Conservation (phyloP, 2,113 vertebrate species). For the Cynocephalus volans region DNA sequence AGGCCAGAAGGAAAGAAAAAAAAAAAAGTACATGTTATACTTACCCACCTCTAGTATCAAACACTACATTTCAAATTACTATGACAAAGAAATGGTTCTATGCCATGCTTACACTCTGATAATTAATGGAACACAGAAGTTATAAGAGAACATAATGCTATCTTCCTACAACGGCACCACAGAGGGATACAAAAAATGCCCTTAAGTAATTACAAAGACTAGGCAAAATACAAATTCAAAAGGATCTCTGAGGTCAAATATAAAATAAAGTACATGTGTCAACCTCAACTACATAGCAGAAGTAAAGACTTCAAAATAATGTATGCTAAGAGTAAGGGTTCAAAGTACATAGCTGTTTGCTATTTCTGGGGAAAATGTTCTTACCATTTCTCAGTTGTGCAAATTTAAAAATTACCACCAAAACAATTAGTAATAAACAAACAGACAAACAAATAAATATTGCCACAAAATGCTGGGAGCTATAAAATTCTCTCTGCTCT, state of each 20-base stretch:
- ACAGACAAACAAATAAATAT: not conserved
- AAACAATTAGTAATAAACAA: no score
- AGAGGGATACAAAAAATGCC: not conserved
- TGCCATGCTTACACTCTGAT: not conserved
- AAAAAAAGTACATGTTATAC: constrained; percentile 56
- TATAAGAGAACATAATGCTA: not conserved
- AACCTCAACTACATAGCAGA: constrained; percentile 33
- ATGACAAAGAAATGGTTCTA: constrained; percentile 24
- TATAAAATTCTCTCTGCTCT: constrained; percentile 42
- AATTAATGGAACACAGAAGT: not conserved
- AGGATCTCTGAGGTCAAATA: not conserved
- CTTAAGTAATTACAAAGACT: not conserved
- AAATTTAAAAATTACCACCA: not conserved
- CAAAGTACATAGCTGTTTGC: not conserved
- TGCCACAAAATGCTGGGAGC: constrained; percentile 30
- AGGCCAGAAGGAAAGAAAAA: constrained; percentile 72
- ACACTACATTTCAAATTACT: constrained; percentile 23
- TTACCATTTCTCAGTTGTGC: constrained; percentile 2
- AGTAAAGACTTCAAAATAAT: constrained; percentile 15
- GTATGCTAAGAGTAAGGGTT: not conserved
- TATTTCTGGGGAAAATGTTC: not conserved
- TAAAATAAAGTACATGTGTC: not conserved
- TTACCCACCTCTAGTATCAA: not conserved
- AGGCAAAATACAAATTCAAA: constrained; percentile 60
- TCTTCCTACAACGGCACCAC: not conserved